A percentile compares a stretch with the other conserved stretches of the same genome.
These are phyloP conservation scores for Salvelinus namaycush DNA, from an alignment of 2,113 vertebrate species.

Conservation along the genomic window DNA sequence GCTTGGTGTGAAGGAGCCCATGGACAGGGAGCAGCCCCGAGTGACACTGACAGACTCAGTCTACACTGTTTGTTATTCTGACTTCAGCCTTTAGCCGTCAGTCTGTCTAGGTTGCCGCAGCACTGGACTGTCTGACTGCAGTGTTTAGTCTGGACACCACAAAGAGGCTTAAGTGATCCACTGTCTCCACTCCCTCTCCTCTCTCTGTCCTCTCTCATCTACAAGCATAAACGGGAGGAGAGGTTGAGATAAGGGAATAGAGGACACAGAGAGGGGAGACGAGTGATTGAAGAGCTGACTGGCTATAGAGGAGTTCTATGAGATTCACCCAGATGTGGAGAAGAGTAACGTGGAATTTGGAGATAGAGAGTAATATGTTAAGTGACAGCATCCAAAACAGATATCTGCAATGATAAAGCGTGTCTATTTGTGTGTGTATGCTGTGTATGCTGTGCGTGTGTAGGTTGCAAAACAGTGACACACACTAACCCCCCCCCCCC, in stretches of 20 bases:
- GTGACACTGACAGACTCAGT: conserved; percentile 1
- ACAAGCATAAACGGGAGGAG: not conserved
- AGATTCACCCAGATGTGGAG: not conserved
- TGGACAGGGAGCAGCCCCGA: not conserved
- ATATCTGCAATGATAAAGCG: not conserved
- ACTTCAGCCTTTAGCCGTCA: not conserved
- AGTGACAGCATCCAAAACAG: not conserved
- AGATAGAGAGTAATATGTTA: not conserved
- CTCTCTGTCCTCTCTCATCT: not conserved
- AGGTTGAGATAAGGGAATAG: not conserved
- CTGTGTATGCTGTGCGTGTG: too few relatives aligned
- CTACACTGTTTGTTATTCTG: not conserved
- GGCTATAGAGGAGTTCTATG: not conserved
- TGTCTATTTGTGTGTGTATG: not conserved
- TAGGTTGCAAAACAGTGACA: not conserved
- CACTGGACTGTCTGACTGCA: not conserved
- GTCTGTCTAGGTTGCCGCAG: not conserved
- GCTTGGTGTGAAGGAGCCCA: not conserved
- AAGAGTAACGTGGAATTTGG: not conserved
- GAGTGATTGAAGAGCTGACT: not conserved
- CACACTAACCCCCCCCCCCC: not conserved
- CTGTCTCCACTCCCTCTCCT: not conserved
- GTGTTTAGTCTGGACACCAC: not conserved
- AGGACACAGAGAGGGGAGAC: not conserved
- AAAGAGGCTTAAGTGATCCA: conserved; percentile 6